Evolutionary conservation across 2,888 invertebrate species (phyloP), one percentile per base, ranked within the genome.

Genomic region (Antitype chi): DNA sequence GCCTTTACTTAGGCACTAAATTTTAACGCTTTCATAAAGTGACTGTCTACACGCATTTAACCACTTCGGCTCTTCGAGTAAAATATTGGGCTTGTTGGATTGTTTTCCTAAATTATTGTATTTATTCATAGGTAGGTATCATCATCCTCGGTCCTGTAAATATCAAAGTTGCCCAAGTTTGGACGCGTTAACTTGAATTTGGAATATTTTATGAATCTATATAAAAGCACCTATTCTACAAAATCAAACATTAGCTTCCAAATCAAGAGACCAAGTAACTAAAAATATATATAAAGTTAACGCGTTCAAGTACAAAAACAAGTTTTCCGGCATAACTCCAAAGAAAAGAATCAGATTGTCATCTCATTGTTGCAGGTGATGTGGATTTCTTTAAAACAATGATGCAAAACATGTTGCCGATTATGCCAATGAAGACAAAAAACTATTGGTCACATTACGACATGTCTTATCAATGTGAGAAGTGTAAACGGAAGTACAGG

Each of bases 401-500:
- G 94, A 96, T 96, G 95, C 95, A 95, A 90, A 96, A 94, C 86
- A 94, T 96, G 88, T 93, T 96, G 90, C 96, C 96, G 80, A 92
- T 95, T 84, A 91, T 96, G 87, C 96, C 96, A 85, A 96, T 96
- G 94, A 97, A 97, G 94, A 95, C 96, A 82, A 96, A 96, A 93
- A 96, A 96, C 89, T 96, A 94, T 89, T 96, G 96, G 96, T 94
- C 96, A 11, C 95, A 95, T 70, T 96, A 95, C 86, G 96, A 96
- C 84, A 94, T 94, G 91, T 93, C 94, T 74, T 97, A 94, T 81
- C 96, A 97, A 87, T 97, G 98, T 92, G 97, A 97, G 82, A 97
- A 97, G 86, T 98, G 98, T 92, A 97, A 97, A 90, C 97, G 98
- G 92, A 97, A 97, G 88, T 98, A 98, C 94, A 97, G 98, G 85